phyloP scores from a whole-genome alignment of 2,797 vertebrate genomes.

The Thripadectes ignobilis region DNA sequence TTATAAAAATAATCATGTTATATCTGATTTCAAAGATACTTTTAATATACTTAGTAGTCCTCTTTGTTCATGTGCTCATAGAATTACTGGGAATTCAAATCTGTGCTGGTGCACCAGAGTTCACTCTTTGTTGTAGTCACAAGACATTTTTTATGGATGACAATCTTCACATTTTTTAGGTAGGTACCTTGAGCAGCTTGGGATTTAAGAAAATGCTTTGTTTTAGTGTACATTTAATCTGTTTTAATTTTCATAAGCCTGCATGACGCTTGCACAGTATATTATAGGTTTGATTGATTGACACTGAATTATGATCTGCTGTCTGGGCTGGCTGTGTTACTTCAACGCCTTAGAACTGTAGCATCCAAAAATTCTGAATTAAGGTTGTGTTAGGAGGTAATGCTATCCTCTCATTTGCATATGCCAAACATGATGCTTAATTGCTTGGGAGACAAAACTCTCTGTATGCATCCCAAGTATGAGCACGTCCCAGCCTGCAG shows the following conservation, averaged over 20 bases:
- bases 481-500: not conserved
- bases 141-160: not conserved
- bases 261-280: not conserved
- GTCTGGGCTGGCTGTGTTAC: not conserved
- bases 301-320: not conserved
- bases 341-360: not conserved
- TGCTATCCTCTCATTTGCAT: not conserved
- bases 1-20: not conserved
- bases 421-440: not conserved
- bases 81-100: not conserved
- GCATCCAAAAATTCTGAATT: not conserved
- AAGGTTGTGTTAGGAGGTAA: not conserved
- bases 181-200: not conserved
- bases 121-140: not conserved
- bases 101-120: not conserved
- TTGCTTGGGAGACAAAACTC: not conserved
- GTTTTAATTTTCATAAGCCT: not conserved
- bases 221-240: not conserved
- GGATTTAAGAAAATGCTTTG: not conserved
- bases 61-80: fast-evolving
- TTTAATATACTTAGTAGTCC: not conserved
- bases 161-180: not conserved
- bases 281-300: not conserved
- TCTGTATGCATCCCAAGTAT: fast-evolving
- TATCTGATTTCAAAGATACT: not conserved